Percentiles rank a stretch among this genome's conserved stretches.
Conservation (phyloP, 2,888 invertebrate species). For the Metacarcinus magister region DNA sequence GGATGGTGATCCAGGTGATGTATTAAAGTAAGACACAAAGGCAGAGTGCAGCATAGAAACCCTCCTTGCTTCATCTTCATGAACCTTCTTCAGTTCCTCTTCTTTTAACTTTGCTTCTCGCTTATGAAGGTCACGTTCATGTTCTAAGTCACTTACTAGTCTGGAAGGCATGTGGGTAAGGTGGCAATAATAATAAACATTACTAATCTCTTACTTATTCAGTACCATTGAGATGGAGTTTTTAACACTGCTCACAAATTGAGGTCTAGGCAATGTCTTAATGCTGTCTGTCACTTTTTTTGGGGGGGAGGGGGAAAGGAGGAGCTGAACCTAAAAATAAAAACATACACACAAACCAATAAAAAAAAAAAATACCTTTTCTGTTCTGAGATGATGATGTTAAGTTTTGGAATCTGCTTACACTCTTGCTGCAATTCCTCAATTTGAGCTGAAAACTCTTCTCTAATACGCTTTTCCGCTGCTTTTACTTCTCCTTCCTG, state of each 20-base stretch:
- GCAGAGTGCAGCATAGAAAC: constrained; percentile 73
- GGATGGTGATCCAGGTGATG: constrained; percentile 55
- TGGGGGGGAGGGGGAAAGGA: no score
- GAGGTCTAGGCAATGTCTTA: background rate
- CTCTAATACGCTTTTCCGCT: constrained; percentile 66
- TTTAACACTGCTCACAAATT: background rate
- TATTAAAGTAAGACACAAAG: constrained; percentile 74
- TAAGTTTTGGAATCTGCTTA: constrained; percentile 66
- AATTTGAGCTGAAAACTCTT: constrained; percentile 66
- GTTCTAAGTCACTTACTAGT: constrained; percentile 67
- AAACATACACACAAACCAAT: background rate
- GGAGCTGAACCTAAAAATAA: no score
- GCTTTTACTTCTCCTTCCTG: constrained; percentile 68
- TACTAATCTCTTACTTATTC: background rate
- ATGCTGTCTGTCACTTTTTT: no score
- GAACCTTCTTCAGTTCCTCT: constrained; percentile 61
- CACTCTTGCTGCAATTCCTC: constrained; percentile 66
- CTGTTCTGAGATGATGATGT: constrained; percentile 59
- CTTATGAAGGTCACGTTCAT: constrained; percentile 36
- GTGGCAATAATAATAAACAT: background rate
- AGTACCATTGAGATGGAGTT: background rate
- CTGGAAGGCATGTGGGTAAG: constrained; percentile 49
- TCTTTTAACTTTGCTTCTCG: constrained; percentile 60
- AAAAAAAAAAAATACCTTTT: constrained; percentile 54
- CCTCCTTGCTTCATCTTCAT: constrained; percentile 72